Evolutionary conservation across 2,113 vertebrate species (phyloP).

Genomic region (Nothocercus julius): DNA sequence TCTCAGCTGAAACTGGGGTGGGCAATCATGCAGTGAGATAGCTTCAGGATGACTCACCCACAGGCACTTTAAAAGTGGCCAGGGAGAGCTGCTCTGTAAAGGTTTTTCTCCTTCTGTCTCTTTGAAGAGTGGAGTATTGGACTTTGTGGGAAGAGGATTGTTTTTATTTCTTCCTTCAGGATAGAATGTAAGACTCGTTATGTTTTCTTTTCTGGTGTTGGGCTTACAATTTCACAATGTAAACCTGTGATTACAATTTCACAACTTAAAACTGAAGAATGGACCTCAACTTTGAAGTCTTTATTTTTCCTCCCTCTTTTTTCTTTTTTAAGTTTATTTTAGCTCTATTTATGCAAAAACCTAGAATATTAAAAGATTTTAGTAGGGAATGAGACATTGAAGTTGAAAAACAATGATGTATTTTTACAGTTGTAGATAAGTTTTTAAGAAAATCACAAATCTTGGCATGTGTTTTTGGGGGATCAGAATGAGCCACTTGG

Average conservation of each 20-base stretch:
- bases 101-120: not conserved
- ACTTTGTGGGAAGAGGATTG: not conserved
- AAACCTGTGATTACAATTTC: not conserved
- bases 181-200: not conserved
- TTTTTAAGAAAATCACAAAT: not conserved
- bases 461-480: not conserved
- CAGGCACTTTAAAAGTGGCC: not conserved
- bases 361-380: not conserved
- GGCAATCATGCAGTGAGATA: not conserved
- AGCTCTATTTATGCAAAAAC: not conserved
- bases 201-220: not conserved
- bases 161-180: not conserved
- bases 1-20: not conserved
- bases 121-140: not conserved
- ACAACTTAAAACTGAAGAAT: not conserved
- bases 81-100: not conserved
- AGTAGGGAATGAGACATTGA: not conserved
- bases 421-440: not conserved
- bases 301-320: not conserved
- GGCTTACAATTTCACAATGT: not conserved
- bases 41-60: not conserved
- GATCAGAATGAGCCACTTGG: not conserved
- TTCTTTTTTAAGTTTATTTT: not conserved
- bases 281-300: not conserved
- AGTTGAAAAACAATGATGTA: not conserved